phyloP scores from a whole-genome alignment of 2,888 invertebrate genomes.

The Catonia carolina region DNA sequence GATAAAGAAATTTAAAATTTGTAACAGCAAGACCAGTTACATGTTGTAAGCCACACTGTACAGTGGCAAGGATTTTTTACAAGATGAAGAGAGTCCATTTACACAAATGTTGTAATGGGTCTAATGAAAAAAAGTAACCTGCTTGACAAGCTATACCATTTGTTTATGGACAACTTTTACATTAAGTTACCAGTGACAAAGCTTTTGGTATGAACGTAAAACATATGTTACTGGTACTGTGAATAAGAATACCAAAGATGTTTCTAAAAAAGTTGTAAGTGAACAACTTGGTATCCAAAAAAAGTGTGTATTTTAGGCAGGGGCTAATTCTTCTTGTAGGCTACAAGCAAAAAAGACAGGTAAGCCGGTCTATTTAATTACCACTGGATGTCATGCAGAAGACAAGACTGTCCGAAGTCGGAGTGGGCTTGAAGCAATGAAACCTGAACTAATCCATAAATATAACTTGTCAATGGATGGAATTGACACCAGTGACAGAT shows the following conservation, averaged over 20 bases:
- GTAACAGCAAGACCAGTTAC: conserved; percentile 18
- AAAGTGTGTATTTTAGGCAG: conserved; percentile 13
- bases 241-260: conserved; percentile 16
- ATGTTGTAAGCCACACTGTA: conserved; percentile 12
- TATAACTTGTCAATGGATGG: conserved; percentile 15
- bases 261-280: conserved; percentile 4
- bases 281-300: conserved; percentile 8
- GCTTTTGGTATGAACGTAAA: not conserved
- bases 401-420: conserved; percentile 2
- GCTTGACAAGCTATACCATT: conserved; percentile 12
- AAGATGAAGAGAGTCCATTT: conserved; percentile 4
- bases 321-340: conserved; percentile 12
- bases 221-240: conserved; percentile 18
- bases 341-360: conserved; percentile 13
- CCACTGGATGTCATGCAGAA: conserved; percentile 18
- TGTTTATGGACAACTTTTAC: conserved; percentile 18
- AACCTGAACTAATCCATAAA: conserved; percentile 12
- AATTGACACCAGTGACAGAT: conserved; percentile 15
- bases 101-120: conserved; percentile 18
- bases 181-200: too few relatives aligned
- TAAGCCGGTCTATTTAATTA: conserved; percentile 15
- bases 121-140: conserved; percentile 7
- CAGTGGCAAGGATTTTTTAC: conserved; percentile 18
- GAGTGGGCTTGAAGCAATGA: conserved; percentile 5
- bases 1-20: conserved; percentile 19